Evolutionary conservation across 2,113 vertebrate species (phyloP).

Genomic region (Meleagris gallopavo): DNA sequence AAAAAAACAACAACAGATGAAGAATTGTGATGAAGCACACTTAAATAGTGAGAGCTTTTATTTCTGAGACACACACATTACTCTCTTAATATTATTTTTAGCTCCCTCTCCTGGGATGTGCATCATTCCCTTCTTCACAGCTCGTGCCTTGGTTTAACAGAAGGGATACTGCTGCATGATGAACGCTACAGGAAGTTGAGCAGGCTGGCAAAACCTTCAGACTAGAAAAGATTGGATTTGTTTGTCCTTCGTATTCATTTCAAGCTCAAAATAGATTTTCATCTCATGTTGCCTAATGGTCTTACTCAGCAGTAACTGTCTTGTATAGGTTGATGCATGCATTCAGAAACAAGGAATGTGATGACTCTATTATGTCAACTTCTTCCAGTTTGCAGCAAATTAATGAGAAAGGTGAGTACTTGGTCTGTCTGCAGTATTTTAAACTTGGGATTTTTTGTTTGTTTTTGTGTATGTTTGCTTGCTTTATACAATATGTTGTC

Average conservation of each 20-base stretch:
- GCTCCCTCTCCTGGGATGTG: background rate
- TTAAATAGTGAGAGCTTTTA: background rate
- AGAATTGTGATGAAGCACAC: background rate
- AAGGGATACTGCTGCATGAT: background rate
- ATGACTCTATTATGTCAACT: constrained; percentile 85
- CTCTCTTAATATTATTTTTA: background rate
- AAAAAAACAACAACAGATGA: background rate
- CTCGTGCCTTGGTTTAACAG: background rate
- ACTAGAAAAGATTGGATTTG: background rate
- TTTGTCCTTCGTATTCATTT: no score
- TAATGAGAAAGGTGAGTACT: constrained; percentile 86
- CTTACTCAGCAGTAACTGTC: background rate
- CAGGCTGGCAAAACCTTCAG: background rate
- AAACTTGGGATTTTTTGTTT: background rate
- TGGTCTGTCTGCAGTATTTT: background rate
- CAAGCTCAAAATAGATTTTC: background rate
- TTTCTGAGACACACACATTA: background rate
- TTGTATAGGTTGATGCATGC: constrained; percentile 88
- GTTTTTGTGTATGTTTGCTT: background rate
- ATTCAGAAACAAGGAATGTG: constrained; percentile 87
- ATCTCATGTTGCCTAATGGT: background rate
- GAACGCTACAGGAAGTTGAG: background rate
- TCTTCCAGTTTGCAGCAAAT: constrained; percentile 88
- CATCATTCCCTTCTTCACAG: background rate
- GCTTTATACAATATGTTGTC: background rate